Conservation (phyloP, 1,140 invertebrate genomes). For the Aethina tumida region DNA sequence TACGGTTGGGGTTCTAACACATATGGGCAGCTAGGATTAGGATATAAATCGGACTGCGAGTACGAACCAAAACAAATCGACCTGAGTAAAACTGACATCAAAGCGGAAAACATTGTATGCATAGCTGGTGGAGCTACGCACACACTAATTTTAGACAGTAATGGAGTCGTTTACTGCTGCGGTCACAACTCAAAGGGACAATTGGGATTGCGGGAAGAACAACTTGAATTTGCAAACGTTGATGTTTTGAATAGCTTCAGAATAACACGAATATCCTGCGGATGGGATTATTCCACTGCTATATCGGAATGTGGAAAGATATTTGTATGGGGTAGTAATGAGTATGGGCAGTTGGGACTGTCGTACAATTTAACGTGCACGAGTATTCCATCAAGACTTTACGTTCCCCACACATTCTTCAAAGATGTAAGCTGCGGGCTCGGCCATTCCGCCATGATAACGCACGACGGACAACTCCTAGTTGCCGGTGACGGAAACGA, state of each 20-base stretch:
- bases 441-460: slow-evolving; percentile 57
- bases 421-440: slow-evolving; percentile 47
- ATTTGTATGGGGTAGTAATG: slow-evolving; percentile 68
- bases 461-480: slow-evolving; percentile 48
- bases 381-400: slow-evolving; percentile 35
- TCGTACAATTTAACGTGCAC: slow-evolving; percentile 40
- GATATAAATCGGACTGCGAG: slow-evolving; percentile 54
- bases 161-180: slow-evolving; percentile 66
- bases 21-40: slow-evolving; percentile 68
- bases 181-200: slow-evolving; percentile 82
- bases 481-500: slow-evolving; percentile 50
- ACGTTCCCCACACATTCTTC: slow-evolving; percentile 32
- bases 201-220: slow-evolving; percentile 49
- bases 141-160: slow-evolving; percentile 53
- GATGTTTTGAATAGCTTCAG: slow-evolving; percentile 44
- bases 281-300: slow-evolving; percentile 62
- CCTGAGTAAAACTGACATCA: slow-evolving; percentile 35
- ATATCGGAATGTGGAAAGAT: slow-evolving; percentile 52
- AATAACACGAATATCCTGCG: slow-evolving; percentile 52
- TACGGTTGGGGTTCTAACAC: slow-evolving; percentile 68
- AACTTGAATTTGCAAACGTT: slow-evolving; percentile 42
- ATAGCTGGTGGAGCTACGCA: slow-evolving; percentile 70
- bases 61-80: slow-evolving; percentile 45
- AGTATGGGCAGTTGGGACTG: slow-evolving; percentile 59
- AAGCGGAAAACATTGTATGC: slow-evolving; percentile 41